A percentile compares a stretch with the other conserved stretches of the same genome.
These are phyloP conservation scores for Nasalis larvatus DNA, from an alignment of 2,113 vertebrate genomes.

Conservation along the genomic window DNA sequence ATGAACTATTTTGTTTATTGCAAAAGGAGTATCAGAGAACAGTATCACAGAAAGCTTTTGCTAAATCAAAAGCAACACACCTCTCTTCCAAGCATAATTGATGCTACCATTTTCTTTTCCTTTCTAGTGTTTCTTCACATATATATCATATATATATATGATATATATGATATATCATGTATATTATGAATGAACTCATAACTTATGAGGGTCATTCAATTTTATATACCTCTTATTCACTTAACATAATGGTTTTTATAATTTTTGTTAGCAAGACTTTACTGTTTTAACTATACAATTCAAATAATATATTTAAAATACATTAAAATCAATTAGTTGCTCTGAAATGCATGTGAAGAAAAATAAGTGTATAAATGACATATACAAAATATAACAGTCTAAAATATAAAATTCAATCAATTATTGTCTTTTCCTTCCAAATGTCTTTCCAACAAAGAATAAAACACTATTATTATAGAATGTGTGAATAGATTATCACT, in stretches of 20 bases:
- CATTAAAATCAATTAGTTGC: not conserved
- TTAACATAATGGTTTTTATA: not conserved
- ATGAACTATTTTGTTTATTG: not conserved
- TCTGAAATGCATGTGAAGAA: not conserved
- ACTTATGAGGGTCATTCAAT: not conserved
- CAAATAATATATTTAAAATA: not conserved
- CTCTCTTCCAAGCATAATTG: not conserved
- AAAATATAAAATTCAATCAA: not conserved
- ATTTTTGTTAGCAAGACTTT: not conserved
- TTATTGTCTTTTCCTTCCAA: not conserved
- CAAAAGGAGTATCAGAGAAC: not conserved
- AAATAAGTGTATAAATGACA: not conserved
- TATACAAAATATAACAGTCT: not conserved
- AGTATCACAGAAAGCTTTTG: conserved; percentile 11
- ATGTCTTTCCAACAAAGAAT: not conserved
- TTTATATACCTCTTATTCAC: not conserved
- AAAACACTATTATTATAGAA: not conserved
- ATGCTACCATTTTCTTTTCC: not conserved
- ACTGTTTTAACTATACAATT: not conserved
- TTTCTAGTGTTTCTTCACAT: not conserved
- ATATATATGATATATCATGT: not conserved
- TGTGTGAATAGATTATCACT: not conserved
- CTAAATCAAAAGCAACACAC: not conserved
- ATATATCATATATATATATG: not conserved
- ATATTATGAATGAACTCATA: not conserved